These are phyloP conservation scores for Clarias batrachus DNA, from an alignment of 2,113 vertebrate genomes.

Conservation along the genomic window DNA sequence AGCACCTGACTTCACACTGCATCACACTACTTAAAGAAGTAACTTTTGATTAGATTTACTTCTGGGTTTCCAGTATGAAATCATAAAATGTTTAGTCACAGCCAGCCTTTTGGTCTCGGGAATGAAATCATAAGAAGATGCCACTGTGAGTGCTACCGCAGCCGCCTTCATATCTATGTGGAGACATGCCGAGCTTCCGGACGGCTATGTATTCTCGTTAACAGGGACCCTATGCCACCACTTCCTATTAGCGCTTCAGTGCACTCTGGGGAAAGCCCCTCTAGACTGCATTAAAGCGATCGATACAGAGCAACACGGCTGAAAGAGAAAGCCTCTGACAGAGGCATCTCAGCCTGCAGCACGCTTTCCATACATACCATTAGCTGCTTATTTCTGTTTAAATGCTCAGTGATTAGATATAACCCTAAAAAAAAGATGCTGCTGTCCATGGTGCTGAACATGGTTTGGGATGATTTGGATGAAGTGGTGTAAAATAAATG, in stretches of 20 bases:
- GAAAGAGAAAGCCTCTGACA: slow-evolving; percentile 49
- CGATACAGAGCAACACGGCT: slow-evolving; percentile 50
- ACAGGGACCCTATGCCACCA: slow-evolving; percentile 48
- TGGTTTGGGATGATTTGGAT: neutral
- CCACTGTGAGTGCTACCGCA: neutral
- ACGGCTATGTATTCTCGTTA: slow-evolving; percentile 43
- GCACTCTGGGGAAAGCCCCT: slow-evolving; percentile 48
- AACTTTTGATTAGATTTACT: neutral
- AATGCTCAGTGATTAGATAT: slow-evolving; percentile 22
- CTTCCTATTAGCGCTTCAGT: slow-evolving; percentile 54
- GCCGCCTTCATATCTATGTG: neutral
- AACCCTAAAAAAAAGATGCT: neutral
- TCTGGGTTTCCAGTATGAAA: neutral
- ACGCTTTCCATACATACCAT: slow-evolving; percentile 32
- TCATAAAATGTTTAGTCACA: neutral
- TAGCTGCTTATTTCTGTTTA: neutral
- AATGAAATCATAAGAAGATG: neutral
- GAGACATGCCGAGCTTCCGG: slow-evolving; percentile 31
- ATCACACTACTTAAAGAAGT: neutral
- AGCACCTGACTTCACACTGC: neutral
- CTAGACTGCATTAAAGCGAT: slow-evolving; percentile 61
- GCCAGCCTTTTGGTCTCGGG: neutral
- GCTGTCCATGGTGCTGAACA: slow-evolving; percentile 56
- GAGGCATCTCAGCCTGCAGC: slow-evolving; percentile 30
- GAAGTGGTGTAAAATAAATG: neutral